Evolutionary conservation across 2,113 vertebrate genomes (phyloP), one percentile per base, ranked within the genome.

Genomic region (Speoplatyrhinus poulsoni): DNA sequence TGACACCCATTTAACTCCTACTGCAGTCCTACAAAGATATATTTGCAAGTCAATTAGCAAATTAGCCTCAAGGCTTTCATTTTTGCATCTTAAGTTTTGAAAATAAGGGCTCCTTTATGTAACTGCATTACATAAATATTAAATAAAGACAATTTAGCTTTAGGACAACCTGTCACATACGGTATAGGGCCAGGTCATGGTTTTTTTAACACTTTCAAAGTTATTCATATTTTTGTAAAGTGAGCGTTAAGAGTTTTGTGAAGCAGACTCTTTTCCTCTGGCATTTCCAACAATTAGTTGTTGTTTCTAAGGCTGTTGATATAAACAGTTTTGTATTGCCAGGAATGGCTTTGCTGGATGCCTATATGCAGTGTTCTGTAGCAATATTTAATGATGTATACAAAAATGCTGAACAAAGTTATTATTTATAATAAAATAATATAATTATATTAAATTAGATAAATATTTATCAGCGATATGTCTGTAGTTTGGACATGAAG

Each of bases 31-130:
- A 86, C 79, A 80, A 73, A 77, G 77, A 75, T 17, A 62, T 32
- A 91, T 91, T 88, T 90, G 85, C 88, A 89, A 91, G 76, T 90
- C 81, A 85, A 90, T 90, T 88, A 84, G 73, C 73, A 57, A 85
- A 81, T 50, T 73, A 84, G 79, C 81, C 82, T 59, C 49, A 33
- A 76, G 81, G 75, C 79, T 85, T 85, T 79, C 50, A 62, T 67
- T 82, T 82, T 73, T 71, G 67, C 75, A 72, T 72, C 55, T 60
- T 49, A 79, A 85, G 79, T 88, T 85, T 77, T 78, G 73, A 87
- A 91, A 92, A 52, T 52, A 85, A 70, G 75, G 72, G 58, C 82
- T 84, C 53, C 1, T 26, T 26, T 26, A 26, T 26, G 26, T 26
- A 75, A 81, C 75, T 82, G 77, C 73, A 84, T 87, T 57, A 61